Percentiles rank a stretch among this genome's conserved stretches.
Evolutionary conservation across 2,888 invertebrate species (phyloP).

Genomic region (Tholera decimalis): DNA sequence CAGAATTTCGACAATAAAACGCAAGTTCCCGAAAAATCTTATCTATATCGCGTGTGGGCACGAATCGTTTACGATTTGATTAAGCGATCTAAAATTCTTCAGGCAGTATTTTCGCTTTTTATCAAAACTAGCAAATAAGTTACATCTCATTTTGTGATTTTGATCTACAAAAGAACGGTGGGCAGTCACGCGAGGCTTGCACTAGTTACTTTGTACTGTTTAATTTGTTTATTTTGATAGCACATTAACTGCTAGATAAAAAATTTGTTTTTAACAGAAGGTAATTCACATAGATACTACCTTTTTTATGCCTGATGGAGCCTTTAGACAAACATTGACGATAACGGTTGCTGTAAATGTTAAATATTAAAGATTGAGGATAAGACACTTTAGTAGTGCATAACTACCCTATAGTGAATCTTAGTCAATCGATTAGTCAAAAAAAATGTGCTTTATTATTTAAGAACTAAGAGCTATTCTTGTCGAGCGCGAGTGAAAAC

Average conservation of each 20-base stretch:
- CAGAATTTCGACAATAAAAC: slow-evolving; percentile 10
- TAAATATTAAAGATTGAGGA: too few relatives aligned
- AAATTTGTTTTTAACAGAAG: slow-evolving; percentile 1
- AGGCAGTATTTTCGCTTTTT: slow-evolving; percentile 70
- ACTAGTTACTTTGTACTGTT: slow-evolving; percentile 32
- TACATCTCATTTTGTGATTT: slow-evolving; percentile 85
- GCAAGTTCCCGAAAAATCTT: slow-evolving; percentile 21
- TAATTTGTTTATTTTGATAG: slow-evolving; percentile 35
- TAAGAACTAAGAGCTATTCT: neutral
- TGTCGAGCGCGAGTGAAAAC: neutral
- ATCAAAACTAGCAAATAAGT: slow-evolving; percentile 81
- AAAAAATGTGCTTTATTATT: too few relatives aligned
- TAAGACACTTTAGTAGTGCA: too few relatives aligned
- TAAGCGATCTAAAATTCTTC: slow-evolving; percentile 76
- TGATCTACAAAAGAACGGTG: slow-evolving; percentile 76
- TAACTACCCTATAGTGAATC: too few relatives aligned
- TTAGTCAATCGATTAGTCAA: too few relatives aligned
- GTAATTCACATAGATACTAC: neutral
- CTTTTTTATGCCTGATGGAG: too few relatives aligned
- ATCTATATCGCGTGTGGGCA: slow-evolving; percentile 54
- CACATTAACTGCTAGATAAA: slow-evolving; percentile 14
- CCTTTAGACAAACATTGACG: too few relatives aligned
- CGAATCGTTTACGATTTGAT: slow-evolving; percentile 66
- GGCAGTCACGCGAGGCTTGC: slow-evolving; percentile 75
- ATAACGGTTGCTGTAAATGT: too few relatives aligned